Conservation (phyloP, 2,113 vertebrate genomes). For the Oplegnathus fasciatus region DNA sequence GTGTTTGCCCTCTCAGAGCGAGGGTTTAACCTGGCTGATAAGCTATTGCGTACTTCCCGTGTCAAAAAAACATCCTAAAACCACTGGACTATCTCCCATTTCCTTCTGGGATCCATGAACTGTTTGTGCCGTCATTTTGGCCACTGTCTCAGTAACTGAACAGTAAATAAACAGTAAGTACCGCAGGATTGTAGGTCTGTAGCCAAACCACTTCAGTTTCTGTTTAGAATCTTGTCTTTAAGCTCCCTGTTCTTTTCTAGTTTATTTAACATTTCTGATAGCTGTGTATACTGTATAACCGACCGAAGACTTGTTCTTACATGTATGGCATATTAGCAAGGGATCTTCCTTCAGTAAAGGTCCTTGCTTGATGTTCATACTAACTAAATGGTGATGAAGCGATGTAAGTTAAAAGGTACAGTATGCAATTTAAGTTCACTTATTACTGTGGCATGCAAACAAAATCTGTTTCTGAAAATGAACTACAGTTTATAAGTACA, state of each 20-base stretch:
- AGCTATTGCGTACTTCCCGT: slow-evolving; percentile 69
- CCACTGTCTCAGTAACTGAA: neutral
- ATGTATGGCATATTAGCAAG: neutral
- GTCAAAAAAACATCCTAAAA: slow-evolving; percentile 67
- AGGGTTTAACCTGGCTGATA: slow-evolving; percentile 76
- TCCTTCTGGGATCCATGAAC: slow-evolving; percentile 27
- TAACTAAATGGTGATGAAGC: neutral
- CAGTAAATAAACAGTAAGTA: neutral
- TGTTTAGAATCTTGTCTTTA: neutral
- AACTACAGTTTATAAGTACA: neutral
- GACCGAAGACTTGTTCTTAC: neutral
- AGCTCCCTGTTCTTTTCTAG: neutral
- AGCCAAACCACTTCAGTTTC: neutral
- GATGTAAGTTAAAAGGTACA: neutral
- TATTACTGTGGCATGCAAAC: neutral
- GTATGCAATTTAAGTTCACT: neutral
- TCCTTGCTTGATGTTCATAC: neutral
- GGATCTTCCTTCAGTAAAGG: neutral
- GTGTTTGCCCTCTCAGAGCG: slow-evolving; percentile 67
- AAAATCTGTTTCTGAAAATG: neutral
- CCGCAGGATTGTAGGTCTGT: neutral
- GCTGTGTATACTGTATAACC: neutral
- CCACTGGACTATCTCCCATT: slow-evolving; percentile 45
- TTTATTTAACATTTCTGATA: neutral
- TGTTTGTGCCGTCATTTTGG: neutral